Base-by-base conservation (phyloP, 2,888 invertebrate species). In the Trichogramma dendrolimi region DNA sequence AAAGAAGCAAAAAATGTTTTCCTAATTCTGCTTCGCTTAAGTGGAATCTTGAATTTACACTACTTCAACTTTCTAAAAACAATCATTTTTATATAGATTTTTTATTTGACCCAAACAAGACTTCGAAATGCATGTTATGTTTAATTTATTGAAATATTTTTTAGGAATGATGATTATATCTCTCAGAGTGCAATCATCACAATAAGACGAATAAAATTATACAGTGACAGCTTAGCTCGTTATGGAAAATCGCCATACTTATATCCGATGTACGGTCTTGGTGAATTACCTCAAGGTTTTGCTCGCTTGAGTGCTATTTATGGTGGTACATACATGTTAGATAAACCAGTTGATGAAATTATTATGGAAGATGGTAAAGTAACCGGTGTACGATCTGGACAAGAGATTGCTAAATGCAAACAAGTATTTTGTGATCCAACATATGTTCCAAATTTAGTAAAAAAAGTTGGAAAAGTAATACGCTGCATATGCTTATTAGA, bases 301-400 rank as follows among this genome's bases (percentile, higher is more conserved):
- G 92, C 92, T 49, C 86, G 92, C 59, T 85, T 99, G 64, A 96
- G 96, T 75, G 99, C 99, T 67, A 99, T 99, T 78, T 99, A 98
- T 81, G 98, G 98, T 56, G 99, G 99, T 66, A 99, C 99, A 6
- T 99, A 99, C 82, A 99, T 99, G 99, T 82, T 99, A 76, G 96
- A 99, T 80, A 99, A 98, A 80, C 93, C 94, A 40, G 94, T 96
- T 69, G 96, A 97, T 81, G 95, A 96, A 81, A 92, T 99, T 70
- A 94, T 97, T 5, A 79, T 92, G 69, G 92, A 94, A 69, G 91
- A 93, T 80, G 91, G 88, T 66, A 94, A 83, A 68, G 80, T 79
- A 67, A 6, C 93, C 55, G 99, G 99, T n/a, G 97, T 99, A n/a
- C 88, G 91, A 70, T 96, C 95, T 55, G 96, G 95, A 48, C 89